A percentile compares a stretch with the other conserved stretches of the same genome.
phyloP scores from a whole-genome alignment of 2,888 invertebrate genomes.

The Lottia scabra region DNA sequence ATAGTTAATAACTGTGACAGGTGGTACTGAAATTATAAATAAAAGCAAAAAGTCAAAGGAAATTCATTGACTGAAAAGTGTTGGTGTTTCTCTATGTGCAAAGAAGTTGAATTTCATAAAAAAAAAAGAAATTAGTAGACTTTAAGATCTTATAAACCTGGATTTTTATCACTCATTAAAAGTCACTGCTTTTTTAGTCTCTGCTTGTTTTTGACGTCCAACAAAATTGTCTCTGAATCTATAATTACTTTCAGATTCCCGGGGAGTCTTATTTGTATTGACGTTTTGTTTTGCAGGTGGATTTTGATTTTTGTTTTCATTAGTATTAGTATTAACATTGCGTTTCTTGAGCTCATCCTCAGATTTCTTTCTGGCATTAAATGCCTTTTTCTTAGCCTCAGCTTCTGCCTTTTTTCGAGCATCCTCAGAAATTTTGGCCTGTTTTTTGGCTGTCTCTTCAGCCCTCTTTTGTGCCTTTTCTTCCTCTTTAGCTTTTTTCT shows the following conservation, averaged over 20 bases:
- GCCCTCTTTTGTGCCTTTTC: neutral
- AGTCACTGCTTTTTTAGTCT: neutral
- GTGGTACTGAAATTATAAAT: neutral
- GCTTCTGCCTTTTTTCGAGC: slow-evolving; percentile 2
- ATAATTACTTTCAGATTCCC: neutral
- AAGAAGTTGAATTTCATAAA: too few species aligned
- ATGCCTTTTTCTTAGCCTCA: neutral
- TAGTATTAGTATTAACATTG: neutral
- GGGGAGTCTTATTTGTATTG: too few species aligned
- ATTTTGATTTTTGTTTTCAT: too few species aligned
- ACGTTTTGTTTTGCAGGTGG: neutral
- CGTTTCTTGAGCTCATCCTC: neutral
- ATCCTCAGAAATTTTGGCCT: neutral
- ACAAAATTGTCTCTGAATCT: slow-evolving; percentile 2
- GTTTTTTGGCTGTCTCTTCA: neutral
- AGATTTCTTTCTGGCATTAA: neutral
- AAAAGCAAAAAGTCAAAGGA: too few species aligned
- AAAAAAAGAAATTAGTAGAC: too few species aligned
- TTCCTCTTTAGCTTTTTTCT: neutral
- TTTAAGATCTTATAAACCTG: too few species aligned
- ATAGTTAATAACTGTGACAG: neutral
- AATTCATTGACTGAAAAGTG: too few species aligned
- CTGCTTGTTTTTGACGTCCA: neutral
- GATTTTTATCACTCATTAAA: neutral
- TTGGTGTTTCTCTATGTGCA: too few species aligned